Conservation (phyloP, 2,888 invertebrate genomes). For the Cinara cedri region DNA sequence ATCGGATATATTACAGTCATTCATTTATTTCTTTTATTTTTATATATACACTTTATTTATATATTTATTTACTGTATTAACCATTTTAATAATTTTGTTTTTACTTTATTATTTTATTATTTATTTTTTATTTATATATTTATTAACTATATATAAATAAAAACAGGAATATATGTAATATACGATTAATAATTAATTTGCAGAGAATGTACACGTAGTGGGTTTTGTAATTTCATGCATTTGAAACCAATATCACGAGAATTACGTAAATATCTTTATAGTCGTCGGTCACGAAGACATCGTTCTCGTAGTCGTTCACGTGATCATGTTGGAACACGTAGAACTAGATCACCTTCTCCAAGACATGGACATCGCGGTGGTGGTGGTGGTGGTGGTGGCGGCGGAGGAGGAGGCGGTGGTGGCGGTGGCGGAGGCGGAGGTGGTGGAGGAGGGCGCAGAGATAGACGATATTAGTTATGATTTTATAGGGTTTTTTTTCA, state of each 20-base stretch:
- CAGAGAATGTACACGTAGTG: conserved; percentile 94
- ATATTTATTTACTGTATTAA: too few relatives aligned
- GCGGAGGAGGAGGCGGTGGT: conserved; percentile 1
- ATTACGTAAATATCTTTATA: conserved; percentile 76
- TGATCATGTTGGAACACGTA: conserved; percentile 64
- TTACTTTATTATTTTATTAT: too few relatives aligned
- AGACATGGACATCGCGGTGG: conserved; percentile 60
- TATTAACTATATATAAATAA: too few relatives aligned
- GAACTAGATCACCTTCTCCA: conserved; percentile 63
- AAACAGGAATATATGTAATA: background rate
- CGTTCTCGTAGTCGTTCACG: conserved; percentile 77
- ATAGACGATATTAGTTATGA: conserved; percentile 56
- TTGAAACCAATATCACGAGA: conserved; percentile 97
- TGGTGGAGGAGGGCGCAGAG: conserved; percentile 49
- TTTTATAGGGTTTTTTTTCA: background rate
- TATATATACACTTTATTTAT: too few relatives aligned
- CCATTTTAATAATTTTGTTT: too few relatives aligned
- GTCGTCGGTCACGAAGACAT: conserved; percentile 63
- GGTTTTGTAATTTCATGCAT: conserved; percentile 99
- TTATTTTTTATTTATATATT: too few relatives aligned
- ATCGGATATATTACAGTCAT: too few relatives aligned
- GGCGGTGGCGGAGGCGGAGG: conserved; percentile 3
- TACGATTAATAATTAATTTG: conserved; percentile 43
- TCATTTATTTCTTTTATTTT: too few relatives aligned
- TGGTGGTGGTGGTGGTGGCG: conserved; percentile 29